Evolutionary conservation across 2,888 invertebrate genomes (phyloP), one percentile per base, ranked within the genome.

Genomic region (Syrista parreyssii): DNA sequence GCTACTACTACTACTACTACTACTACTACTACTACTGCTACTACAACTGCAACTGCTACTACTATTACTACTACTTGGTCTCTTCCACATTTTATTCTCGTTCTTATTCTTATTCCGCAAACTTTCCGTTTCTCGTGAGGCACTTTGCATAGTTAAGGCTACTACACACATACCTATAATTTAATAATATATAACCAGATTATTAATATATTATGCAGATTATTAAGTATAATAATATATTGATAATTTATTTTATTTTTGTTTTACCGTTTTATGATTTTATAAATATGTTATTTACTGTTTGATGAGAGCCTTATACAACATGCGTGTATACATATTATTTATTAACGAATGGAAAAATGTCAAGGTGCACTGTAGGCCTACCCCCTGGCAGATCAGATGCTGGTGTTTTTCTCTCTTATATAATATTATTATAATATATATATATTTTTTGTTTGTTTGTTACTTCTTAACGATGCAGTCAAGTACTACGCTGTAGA

Each of bases 241-340:
- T 89, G 86, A 91, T 90, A 91, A 91, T 91, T 91, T 90, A 89
- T 91, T 89, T 87, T 88, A 88, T 90, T 85, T 89, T 90, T 90
- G 90, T 91, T 90, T 91, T 90, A 89, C 89, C 88, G 90, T 91
- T 91, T 91, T 91, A 90, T 90, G 88, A 91, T 91, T 91, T 90
- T 91, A 90, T 89, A 86, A 89, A 88, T 85, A 86, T 88, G 89
- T 89, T 89, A 89, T 89, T 89, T 85, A 86, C 87, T 89, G 89
- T 88, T 89, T 86, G 82, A 85, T 82, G 82, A 84, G 83, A 85
- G 78, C 80, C 68, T 75, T 78, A 76, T 74, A 75, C 68, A 81
- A 73, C 73, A 69, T 75, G 74, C 75, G 76, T 76, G 71, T 73
- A 75, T 76, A 79, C 68, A 74, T 77, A 77, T 80, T 82, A 83